These are phyloP conservation scores for Xanthorhoe spadicearia DNA, from an alignment of 2,888 invertebrate species.

Conservation along the genomic window DNA sequence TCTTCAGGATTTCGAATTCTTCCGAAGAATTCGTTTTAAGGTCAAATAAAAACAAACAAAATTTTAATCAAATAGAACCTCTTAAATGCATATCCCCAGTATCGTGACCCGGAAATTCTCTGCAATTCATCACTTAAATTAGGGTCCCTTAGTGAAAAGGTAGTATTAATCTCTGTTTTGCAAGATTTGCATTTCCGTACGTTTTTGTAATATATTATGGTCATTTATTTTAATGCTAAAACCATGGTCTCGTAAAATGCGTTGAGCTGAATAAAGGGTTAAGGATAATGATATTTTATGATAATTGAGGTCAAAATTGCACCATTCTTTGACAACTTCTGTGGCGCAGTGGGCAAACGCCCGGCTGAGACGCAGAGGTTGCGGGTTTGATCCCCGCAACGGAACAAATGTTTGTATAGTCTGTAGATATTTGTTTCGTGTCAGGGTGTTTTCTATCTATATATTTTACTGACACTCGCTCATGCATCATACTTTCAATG, in stretches of 20 bases:
- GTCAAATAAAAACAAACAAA: too few species aligned
- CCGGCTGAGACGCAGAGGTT: too few species aligned
- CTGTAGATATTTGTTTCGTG: too few species aligned
- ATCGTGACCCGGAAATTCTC: neutral
- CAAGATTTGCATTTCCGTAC: conserved; percentile 40
- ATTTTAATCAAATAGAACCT: too few species aligned
- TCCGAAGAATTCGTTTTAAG: too few species aligned
- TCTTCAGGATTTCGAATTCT: too few species aligned
- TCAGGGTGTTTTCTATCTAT: too few species aligned
- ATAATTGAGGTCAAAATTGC: neutral
- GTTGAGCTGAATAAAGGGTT: neutral
- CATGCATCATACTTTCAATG: too few species aligned
- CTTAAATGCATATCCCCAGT: neutral
- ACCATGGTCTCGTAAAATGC: neutral
- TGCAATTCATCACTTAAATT: conserved; percentile 44
- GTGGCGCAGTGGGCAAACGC: neutral
- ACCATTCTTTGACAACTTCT: neutral
- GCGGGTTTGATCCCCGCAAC: too few species aligned
- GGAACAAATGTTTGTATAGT: too few species aligned
- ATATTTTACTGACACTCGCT: too few species aligned
- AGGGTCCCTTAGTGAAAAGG: conserved; percentile 41
- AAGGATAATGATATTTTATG: neutral
- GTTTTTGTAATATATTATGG: conserved; percentile 25
- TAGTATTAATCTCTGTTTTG: conserved; percentile 42
- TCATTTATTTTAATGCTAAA: conserved; percentile 26